These are phyloP conservation scores for Alouatta palliata DNA, from an alignment of 2,113 vertebrate genomes.

Conservation along the genomic window DNA sequence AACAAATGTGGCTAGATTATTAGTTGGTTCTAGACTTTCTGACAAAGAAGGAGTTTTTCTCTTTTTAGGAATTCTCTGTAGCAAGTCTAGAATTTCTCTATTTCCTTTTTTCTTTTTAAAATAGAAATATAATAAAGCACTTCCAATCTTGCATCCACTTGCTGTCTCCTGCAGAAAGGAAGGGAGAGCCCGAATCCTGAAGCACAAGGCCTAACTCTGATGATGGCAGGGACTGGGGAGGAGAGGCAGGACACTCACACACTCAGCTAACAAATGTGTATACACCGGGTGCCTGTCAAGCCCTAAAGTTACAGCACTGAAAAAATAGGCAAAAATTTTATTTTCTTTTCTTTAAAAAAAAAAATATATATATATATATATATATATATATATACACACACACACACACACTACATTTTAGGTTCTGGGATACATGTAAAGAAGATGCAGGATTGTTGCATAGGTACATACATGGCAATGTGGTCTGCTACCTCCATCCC, in stretches of 20 bases:
- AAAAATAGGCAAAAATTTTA: background rate
- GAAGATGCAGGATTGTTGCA: no score
- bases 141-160: background rate
- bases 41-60: background rate
- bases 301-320: background rate
- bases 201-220: background rate
- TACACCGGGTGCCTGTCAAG: background rate
- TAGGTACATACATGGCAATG: no score
- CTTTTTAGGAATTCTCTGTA: background rate
- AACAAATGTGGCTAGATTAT: background rate
- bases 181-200: background rate
- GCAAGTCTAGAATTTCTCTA: background rate
- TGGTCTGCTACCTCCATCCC: no score
- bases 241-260: background rate
- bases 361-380: no score
- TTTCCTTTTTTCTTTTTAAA: background rate
- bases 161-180: rapidly evolving
- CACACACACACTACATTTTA: no score
- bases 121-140: background rate
- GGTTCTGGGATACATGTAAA: no score
- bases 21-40: background rate
- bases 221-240: background rate
- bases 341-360: no score
- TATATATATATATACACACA: no score
- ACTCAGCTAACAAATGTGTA: rapidly evolving